Base-by-base conservation (phyloP, 2,113 vertebrate species). In the Myiozetetes cayanensis region DNA sequence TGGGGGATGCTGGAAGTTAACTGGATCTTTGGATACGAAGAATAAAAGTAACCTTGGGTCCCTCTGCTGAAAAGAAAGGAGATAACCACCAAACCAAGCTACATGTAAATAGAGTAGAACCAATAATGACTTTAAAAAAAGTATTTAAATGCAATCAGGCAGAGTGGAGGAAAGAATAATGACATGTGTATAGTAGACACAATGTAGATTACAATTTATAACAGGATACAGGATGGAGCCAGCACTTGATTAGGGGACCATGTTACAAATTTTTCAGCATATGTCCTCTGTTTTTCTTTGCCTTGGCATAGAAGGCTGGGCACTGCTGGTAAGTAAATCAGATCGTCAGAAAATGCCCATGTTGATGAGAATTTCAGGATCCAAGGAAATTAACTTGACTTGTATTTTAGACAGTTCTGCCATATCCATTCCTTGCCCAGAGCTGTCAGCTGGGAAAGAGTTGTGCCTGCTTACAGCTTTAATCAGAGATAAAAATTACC, bases 141-240 rank as follows among this genome's bases (percentile, higher is more conserved):
- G 88, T 83, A 95, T 97, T 98, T 96, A 96, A 97, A 96, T 95
- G 95, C 89, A 97, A 98, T 98, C 95, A 97, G 80, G 49, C 62
- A 77, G 92, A 94, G 87, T 86, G 92, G 86, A 96, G 96, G 96
- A 97, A 98, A 97, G 97, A 97, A 97, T 97, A 96, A 97, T 97
- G 94, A 89, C 87, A 95, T 91, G 93, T 91, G 90, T 94, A 95
- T 78, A 82, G 93, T 96, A 97, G 95, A 97, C 92, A 95, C 96
- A 96, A 95, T 93, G 92, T 85, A 97, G 97, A 98, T 98, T 97
- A 85, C 90, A 93, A 96, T 97, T 98, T 98, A 97, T 97, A 96
- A 98, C 97, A 98, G 98, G 97, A 98, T 97, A 94, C 97, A 97
- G 98, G 98, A 98, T 97, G 97, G 97, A 98, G 97, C 97, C 94